Evolutionary conservation across 2,888 invertebrate genomes (phyloP), one percentile per base, ranked within the genome.

Genomic region (Melitaea athalia): DNA sequence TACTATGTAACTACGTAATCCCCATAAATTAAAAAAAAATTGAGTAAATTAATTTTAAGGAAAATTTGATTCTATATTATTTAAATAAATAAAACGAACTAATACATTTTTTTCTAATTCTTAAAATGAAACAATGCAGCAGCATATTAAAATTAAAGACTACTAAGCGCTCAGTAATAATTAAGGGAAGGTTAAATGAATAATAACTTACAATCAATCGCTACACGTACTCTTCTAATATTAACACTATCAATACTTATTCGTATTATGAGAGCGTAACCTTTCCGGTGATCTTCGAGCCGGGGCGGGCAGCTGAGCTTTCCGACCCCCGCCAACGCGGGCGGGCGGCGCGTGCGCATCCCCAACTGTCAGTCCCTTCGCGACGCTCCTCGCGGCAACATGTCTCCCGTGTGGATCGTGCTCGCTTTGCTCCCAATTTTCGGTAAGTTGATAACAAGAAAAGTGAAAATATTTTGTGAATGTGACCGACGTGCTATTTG

Each of bases 391-490:
- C 85, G 91, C 89, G 90, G 84, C 86, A 86, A 85, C 91, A 92
- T 92, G 92, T 88, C 86, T 87, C 86, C 85, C 81, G 79, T 91
- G 86, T 92, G 92, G 92, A 84, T 91, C 81, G 85, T 91, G 80
- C 84, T 92, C 72, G 83, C 87, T 78, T 85, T 92, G 84, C 91
- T 92, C 89, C 92, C 92, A 82, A 80, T 91, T 72, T 83, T 92
- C 86, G 92, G 92, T 92, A 92, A 92, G 92, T 91, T 78, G 2
- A 31, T 12, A 53, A 57, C 15, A 57, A 57, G 42, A 42, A 70
- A 61, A 69, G 71, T 70, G 72, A 68, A 55, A 38, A 57, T 53
- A 61, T 62, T 64, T 49, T 71, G 75, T 77, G 79, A 82, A 81
- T 81, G 83, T 83, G 84, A 73, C 47, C 57, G 24, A 43, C 59